Evolutionary conservation across 2,888 invertebrate species (phyloP).

Genomic region (Listrodromus nycthemerus): DNA sequence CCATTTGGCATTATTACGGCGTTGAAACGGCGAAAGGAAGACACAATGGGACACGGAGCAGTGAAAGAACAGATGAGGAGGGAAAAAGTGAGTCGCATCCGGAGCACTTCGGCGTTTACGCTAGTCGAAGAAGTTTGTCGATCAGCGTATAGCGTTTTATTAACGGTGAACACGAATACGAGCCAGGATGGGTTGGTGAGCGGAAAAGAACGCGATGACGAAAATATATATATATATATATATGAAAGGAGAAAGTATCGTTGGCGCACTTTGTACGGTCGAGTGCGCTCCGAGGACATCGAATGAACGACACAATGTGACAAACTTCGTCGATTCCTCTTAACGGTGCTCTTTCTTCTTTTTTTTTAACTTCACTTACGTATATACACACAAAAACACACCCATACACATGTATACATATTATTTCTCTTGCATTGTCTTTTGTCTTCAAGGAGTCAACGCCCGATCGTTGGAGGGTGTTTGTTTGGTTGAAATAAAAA

Average conservation of each 20-base stretch:
- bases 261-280: constrained; percentile 12
- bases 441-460: neutral
- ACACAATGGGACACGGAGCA: neutral
- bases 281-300: constrained; percentile 13
- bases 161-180: neutral
- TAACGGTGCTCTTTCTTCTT: neutral
- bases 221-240: neutral
- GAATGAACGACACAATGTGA: constrained; percentile 13
- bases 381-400: neutral
- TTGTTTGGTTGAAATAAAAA: constrained; percentile 2
- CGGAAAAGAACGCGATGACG: neutral
- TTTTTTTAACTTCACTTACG: neutral
- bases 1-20: neutral
- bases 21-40: neutral
- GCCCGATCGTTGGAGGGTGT: neutral
- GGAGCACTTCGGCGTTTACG: constrained; percentile 24
- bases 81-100: constrained; percentile 25
- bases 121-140: constrained; percentile 23
- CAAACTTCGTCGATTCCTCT: constrained; percentile 13
- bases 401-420: neutral
- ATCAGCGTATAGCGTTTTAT: constrained; percentile 26
- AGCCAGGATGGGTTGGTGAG: neutral
- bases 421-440: neutral
- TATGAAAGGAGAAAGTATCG: neutral
- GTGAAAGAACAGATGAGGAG: neutral